Base-by-base conservation (phyloP, 2,888 invertebrate genomes). In the Drosophila peninsularis region DNA sequence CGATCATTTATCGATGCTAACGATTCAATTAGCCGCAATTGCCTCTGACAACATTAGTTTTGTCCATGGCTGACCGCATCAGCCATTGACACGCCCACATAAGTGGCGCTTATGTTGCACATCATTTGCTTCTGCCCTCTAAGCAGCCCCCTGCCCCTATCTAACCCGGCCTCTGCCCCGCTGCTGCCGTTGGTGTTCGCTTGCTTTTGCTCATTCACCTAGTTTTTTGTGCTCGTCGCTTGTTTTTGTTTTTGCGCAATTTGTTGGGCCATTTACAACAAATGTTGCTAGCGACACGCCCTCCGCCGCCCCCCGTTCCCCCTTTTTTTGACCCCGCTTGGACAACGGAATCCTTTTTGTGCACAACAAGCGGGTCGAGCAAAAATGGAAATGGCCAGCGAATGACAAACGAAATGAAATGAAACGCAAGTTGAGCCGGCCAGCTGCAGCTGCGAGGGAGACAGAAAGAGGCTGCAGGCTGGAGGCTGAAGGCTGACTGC, bases 311-410 rank as follows among this genome's bases (percentile, higher is more conserved):
- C 1, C 36, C 21, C 50, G 11, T n/a, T n/a, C n/a, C 36, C 54
- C 47, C n/a, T 0, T 24, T 27, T n/a, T 6, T 37, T 45, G 54
- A 54, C 54, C 47, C 74, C 41, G 30, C 44, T 19, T 45, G 78
- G 81, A 79, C 78, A 80, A 64, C 78, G 74, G 74, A 79, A 79
- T 74, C 78, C 78, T 79, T 78, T 79, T 81, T 79, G 74, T 78
- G 78, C 56, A 58, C 60, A 63, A 77, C 76, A 77, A 66, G 64
- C 7, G 36, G 30, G 42, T 10, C 14, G 37, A 24, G 21, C 21
- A 34, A 19, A 58, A 63, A 69, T 55, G 77, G 37, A 66, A 77
- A 65, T 72, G 73, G 62, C 34, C 65, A 80, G 61, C 78, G 70
- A 74, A 71, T 71, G 78, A 68, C 81, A 76, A 72, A 75, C 53